Percentiles rank a stretch among this genome's conserved stretches.
phyloP scores from a whole-genome alignment of 2,797 vertebrate species.

The Phoxinus dragarum region DNA sequence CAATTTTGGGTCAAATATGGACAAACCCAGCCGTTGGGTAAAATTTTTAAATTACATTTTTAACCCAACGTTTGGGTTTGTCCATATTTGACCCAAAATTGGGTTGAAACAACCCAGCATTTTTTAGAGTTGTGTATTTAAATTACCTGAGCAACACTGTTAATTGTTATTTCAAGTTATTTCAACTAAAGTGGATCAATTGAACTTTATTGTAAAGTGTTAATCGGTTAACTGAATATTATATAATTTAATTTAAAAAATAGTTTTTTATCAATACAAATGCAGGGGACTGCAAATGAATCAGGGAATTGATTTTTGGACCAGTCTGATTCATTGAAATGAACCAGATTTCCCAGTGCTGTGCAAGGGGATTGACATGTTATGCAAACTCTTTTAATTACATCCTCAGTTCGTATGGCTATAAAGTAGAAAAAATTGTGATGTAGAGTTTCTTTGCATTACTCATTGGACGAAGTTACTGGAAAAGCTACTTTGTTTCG shows the following conservation, averaged over 20 bases:
- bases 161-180: too few relatives aligned
- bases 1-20: too few relatives aligned
- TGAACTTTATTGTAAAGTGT: too few relatives aligned
- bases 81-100: too few relatives aligned
- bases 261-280: not conserved
- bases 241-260: not conserved
- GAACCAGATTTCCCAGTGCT: not conserved
- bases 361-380: not conserved
- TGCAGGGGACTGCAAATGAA: not conserved
- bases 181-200: too few relatives aligned
- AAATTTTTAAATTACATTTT: too few relatives aligned
- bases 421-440: not conserved
- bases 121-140: too few relatives aligned
- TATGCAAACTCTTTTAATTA: not conserved
- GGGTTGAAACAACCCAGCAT: too few relatives aligned
- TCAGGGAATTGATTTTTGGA: not conserved
- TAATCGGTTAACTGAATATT: not conserved
- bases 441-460: not conserved
- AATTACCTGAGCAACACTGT: too few relatives aligned
- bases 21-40: too few relatives aligned
- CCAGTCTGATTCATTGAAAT: not conserved
- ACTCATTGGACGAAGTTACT: not conserved
- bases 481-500: not conserved
- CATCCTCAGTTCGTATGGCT: too few relatives aligned
- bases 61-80: too few relatives aligned